A percentile compares a stretch with the other conserved stretches of the same genome.
phyloP scores from a whole-genome alignment of 1,140 invertebrate genomes.

The Trachymyrmex septentrionalis region DNA sequence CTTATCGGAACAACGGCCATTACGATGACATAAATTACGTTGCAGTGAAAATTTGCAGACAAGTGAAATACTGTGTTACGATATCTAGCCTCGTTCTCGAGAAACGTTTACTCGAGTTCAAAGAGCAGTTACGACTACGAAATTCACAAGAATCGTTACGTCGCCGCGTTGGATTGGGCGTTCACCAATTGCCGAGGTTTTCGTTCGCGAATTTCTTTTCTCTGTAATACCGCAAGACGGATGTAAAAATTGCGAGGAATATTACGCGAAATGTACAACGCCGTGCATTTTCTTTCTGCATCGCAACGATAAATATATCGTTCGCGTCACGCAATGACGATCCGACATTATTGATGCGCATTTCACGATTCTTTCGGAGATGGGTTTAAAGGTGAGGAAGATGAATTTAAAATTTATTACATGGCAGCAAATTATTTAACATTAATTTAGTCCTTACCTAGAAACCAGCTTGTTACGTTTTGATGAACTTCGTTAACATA shows the following conservation, averaged over 20 bases:
- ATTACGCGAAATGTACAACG: constrained; percentile 20
- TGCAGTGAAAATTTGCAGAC: constrained; percentile 30
- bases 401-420: constrained; percentile 18
- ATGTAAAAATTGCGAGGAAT: constrained; percentile 47
- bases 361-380: neutral
- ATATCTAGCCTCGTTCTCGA: constrained; percentile 31
- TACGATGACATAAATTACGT: constrained; percentile 27
- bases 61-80: constrained; percentile 4
- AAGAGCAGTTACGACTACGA: constrained; percentile 25
- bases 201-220: constrained; percentile 23
- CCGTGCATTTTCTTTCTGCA: neutral
- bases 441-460: neutral
- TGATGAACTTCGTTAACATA: constrained; percentile 14
- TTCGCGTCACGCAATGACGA: constrained; percentile 29
- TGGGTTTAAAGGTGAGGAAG: neutral
- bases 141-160: constrained; percentile 21
- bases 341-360: neutral
- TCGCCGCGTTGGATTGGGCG: neutral
- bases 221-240: neutral
- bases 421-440: neutral
- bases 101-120: constrained; percentile 3
- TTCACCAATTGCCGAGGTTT: constrained; percentile 24
- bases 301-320: neutral
- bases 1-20: constrained; percentile 18
- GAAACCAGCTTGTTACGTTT: constrained; percentile 1